phyloP scores from a whole-genome alignment of 30 jellyfish, hydroid and myxozoan species.

The Hydractinia symbiolongicarpus region DNA sequence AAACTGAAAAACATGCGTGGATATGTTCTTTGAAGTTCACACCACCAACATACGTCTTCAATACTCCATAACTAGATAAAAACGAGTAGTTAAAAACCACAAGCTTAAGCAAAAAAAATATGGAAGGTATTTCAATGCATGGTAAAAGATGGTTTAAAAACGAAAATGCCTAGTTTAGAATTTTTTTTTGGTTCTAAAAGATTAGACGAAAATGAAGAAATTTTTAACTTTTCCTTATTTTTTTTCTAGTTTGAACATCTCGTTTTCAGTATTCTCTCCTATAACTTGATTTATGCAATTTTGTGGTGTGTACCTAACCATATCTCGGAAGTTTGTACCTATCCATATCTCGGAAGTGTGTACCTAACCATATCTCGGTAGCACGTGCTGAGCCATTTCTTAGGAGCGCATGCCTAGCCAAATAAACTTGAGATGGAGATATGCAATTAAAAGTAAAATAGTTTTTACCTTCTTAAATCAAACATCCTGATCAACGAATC shows the following conservation, averaged over 20 bases:
- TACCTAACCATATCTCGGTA: too few relatives aligned
- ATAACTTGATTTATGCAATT: too few relatives aligned
- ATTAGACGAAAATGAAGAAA: background rate
- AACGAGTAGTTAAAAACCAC: background rate
- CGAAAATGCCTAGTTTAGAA: background rate
- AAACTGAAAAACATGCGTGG: slow-evolving; percentile 53
- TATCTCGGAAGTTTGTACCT: too few relatives aligned
- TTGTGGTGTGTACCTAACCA: too few relatives aligned
- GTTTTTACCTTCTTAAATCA: slow-evolving; percentile 65
- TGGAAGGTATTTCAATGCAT: too few relatives aligned
- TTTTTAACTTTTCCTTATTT: background rate
- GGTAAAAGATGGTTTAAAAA: background rate
- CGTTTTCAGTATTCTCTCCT: too few relatives aligned
- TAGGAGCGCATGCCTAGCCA: too few relatives aligned
- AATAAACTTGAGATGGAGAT: too few relatives aligned
- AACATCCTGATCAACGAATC: slow-evolving; percentile 70
- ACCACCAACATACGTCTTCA: slow-evolving; percentile 72
- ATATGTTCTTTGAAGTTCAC: slow-evolving; percentile 74
- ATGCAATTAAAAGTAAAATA: background rate
- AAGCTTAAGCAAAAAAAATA: too few relatives aligned
- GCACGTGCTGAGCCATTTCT: too few relatives aligned
- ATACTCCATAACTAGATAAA: slow-evolving; percentile 43
- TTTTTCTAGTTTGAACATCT: too few relatives aligned
- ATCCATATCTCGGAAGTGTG: too few relatives aligned
- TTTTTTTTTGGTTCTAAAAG: background rate